Percentiles rank a stretch among this genome's conserved stretches.
These are phyloP conservation scores for Zingel zingel DNA, from an alignment of 2,113 vertebrate species.

Conservation along the genomic window DNA sequence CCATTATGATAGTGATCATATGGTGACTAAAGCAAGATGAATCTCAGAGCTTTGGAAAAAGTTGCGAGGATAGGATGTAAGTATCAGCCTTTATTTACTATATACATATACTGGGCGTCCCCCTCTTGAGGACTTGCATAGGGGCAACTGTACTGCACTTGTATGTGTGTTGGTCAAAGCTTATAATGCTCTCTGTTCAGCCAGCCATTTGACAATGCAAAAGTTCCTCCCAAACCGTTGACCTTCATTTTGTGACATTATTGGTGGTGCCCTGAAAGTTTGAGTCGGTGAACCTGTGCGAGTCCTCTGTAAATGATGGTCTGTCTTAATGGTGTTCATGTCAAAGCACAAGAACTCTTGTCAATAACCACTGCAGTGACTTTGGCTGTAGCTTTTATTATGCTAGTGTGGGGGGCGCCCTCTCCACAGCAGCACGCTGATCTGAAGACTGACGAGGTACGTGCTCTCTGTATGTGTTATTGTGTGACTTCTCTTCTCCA, in stretches of 20 bases:
- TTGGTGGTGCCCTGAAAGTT: slow-evolving; percentile 22
- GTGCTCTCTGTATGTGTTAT: slow-evolving; percentile 77
- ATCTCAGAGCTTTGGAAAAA: slow-evolving; percentile 99
- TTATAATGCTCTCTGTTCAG: slow-evolving; percentile 8
- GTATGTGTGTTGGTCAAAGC: slow-evolving; percentile 27
- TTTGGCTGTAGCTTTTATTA: slow-evolving; percentile 90
- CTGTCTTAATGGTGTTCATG: slow-evolving; percentile 79
- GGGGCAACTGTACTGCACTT: slow-evolving; percentile 91
- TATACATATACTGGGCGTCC: slow-evolving; percentile 98
- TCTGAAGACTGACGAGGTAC: slow-evolving; percentile 98
- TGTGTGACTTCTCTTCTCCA: slow-evolving; percentile 38
- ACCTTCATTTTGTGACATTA: not conserved
- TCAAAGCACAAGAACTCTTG: slow-evolving; percentile 75
- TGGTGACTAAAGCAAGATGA: slow-evolving; percentile 99
- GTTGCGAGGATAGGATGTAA: slow-evolving; percentile 99
- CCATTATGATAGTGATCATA: slow-evolving; percentile 99
- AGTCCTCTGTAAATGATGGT: slow-evolving; percentile 81
- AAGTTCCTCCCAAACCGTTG: not conserved
- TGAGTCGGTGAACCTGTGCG: slow-evolving; percentile 84
- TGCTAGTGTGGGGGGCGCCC: slow-evolving; percentile 93
- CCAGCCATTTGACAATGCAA: not conserved
- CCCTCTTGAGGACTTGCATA: slow-evolving; percentile 98
- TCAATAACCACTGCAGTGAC: slow-evolving; percentile 86
- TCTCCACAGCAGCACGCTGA: slow-evolving; percentile 96
- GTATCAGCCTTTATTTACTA: slow-evolving; percentile 99